Evolutionary conservation across 2,113 vertebrate species (phyloP).

Genomic region (Eulacestoma nigropectus): DNA sequence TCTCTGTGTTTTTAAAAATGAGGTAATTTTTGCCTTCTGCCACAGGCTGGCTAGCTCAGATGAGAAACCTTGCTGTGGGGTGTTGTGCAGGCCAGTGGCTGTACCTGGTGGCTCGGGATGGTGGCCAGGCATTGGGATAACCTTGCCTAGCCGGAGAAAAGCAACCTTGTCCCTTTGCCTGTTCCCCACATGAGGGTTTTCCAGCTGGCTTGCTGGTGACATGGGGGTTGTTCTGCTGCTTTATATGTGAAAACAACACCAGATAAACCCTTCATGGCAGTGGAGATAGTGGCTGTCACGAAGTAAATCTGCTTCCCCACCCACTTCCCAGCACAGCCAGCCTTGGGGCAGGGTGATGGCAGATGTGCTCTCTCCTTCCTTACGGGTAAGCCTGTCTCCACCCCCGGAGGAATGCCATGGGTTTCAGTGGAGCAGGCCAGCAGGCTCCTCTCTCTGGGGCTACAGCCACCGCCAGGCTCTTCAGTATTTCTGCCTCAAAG

Average conservation of each 20-base stretch:
- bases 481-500: neutral
- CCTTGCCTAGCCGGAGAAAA: neutral
- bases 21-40: neutral
- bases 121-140: neutral
- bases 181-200: neutral
- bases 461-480: neutral
- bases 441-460: neutral
- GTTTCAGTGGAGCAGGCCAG: neutral
- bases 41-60: rapidly evolving
- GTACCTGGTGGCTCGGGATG: neutral
- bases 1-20: neutral
- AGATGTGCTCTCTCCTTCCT: slow-evolving; percentile 12
- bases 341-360: slow-evolving; percentile 47
- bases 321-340: neutral
- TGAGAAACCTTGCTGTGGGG: too few species aligned
- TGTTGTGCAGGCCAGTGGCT: neutral
- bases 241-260: neutral
- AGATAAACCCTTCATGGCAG: neutral
- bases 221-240: neutral
- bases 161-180: neutral
- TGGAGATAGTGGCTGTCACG: slow-evolving; percentile 1
- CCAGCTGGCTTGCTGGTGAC: neutral
- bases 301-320: neutral
- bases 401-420: neutral
- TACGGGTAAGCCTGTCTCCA: neutral